Base-by-base conservation (phyloP, 2,888 invertebrate genomes). In the Sphaerophoria taeniata region DNA sequence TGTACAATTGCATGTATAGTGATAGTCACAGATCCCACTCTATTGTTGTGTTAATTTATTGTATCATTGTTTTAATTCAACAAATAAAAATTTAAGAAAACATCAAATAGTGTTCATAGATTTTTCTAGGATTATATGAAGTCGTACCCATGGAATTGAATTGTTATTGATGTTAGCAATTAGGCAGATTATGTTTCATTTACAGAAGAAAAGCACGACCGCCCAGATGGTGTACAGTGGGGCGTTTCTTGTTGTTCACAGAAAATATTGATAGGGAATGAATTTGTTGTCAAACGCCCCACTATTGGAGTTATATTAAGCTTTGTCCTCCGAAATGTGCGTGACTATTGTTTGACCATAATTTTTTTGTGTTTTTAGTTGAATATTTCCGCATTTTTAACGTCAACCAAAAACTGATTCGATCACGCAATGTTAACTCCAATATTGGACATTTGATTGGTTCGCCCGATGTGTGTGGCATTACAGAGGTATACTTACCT, bases 21-120 rank as follows among this genome's bases (percentile, higher is more conserved):
- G 24, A 24, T 51, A 51, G 6, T 12, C 36, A 0, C 9, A 16
- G 3, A 39, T 24, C 74, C 70, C 80, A 61, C 67, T 45, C 69
- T 60, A 60, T 76, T 81, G 85, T 76, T 73, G 73, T 72, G 81
- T 73, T 77, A 77, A 85, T 81, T 85, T 85, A 85, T 81, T 58
- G 76, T 70, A 73, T 45, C 76, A 85, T 85, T 85, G 85, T 85
- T 85, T 81, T 81, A 81, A 74, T 85, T 76, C 65, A 85, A 73
- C 56, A 70, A 61, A 33, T 72, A 69, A 45, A 65, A 51, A 49
- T 56, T 49, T 11, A 16, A 60, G 33, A 61, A 43, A 45, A 70
- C 0, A 31, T 11, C 12, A 70, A 36, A 77, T 7, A 61, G n/a
- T 53, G 55, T 36, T 67, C 51, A 36, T 60, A 45, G 70, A 71